Evolutionary conservation across 2,888 invertebrate species (phyloP).

Genomic region (Drosophila neotestacea): DNA sequence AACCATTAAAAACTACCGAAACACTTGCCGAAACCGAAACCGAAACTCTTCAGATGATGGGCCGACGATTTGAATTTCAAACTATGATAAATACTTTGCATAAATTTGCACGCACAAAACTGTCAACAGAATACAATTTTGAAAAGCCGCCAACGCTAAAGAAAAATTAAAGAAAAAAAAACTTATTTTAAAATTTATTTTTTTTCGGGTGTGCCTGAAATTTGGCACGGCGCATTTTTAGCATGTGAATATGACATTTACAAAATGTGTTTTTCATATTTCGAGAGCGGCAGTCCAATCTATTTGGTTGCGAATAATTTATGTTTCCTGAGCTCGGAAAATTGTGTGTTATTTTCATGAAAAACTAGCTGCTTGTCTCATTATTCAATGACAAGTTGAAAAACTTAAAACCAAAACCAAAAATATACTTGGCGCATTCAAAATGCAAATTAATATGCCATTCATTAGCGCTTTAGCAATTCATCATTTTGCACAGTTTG

Average conservation of each 20-base stretch:
- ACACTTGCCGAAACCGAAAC: constrained; percentile 33
- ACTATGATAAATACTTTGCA: constrained; percentile 49
- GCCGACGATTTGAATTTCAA: constrained; percentile 41
- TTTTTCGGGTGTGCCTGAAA: constrained; percentile 65
- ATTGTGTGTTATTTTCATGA: constrained; percentile 33
- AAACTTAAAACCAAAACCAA: constrained; percentile 26
- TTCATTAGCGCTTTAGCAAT: constrained; percentile 72
- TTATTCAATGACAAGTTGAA: constrained; percentile 76
- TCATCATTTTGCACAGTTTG: constrained; percentile 73
- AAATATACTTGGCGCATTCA: constrained; percentile 64
- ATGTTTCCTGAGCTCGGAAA: constrained; percentile 73
- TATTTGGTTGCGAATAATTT: constrained; percentile 69
- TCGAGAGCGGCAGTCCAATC: constrained; percentile 51
- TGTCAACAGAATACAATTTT: constrained; percentile 47
- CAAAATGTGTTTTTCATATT: constrained; percentile 65
- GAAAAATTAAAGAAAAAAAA: constrained; percentile 3
- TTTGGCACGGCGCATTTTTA: constrained; percentile 66
- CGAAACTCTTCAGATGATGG: constrained; percentile 41
- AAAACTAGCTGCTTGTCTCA: constrained; percentile 61
- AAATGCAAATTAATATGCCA: constrained; percentile 83
- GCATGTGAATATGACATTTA: constrained; percentile 80
- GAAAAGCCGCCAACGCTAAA: constrained; percentile 48
- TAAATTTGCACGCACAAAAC: constrained; percentile 64
- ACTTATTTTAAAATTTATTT: constrained; percentile 36
- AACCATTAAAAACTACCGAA: constrained; percentile 30